phyloP scores from a whole-genome alignment of 2,888 invertebrate species.

The Polymixis flavicincta region DNA sequence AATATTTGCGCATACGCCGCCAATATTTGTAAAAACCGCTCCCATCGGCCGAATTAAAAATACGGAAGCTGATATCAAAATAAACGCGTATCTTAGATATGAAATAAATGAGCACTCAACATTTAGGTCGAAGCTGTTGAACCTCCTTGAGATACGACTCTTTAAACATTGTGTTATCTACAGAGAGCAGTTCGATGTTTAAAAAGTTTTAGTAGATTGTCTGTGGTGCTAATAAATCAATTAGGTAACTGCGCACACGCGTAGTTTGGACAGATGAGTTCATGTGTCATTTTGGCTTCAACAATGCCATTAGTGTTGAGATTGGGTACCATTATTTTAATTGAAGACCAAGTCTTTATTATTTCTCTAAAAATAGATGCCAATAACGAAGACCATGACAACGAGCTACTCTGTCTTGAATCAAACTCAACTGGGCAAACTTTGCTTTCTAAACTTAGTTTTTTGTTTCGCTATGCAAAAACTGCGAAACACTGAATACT shows the following conservation, averaged over 20 bases:
- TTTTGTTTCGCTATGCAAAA: conserved; percentile 1
- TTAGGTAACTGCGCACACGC: conserved; percentile 61
- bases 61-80: conserved; percentile 71
- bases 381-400: background rate
- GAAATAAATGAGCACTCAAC: conserved; percentile 76
- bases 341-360: conserved; percentile 15
- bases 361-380: background rate
- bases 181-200: conserved; percentile 43
- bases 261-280: conserved; percentile 41
- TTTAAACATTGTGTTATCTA: conserved; percentile 72
- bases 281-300: conserved; percentile 28
- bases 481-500: background rate
- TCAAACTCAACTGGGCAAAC: background rate
- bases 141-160: conserved; percentile 79
- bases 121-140: conserved; percentile 82
- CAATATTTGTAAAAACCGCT: conserved; percentile 39
- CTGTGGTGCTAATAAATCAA: conserved; percentile 62
- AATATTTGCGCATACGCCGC: conserved; percentile 48
- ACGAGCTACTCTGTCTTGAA: background rate
- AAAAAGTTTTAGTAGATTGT: conserved; percentile 54
- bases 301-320: conserved; percentile 40
- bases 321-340: conserved; percentile 29
- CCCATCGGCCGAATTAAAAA: conserved; percentile 50
- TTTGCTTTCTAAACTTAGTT: conserved; percentile 22
- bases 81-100: conserved; percentile 73